Conservation (phyloP, 2,888 invertebrate species). For the Cerastis rubricosa region DNA sequence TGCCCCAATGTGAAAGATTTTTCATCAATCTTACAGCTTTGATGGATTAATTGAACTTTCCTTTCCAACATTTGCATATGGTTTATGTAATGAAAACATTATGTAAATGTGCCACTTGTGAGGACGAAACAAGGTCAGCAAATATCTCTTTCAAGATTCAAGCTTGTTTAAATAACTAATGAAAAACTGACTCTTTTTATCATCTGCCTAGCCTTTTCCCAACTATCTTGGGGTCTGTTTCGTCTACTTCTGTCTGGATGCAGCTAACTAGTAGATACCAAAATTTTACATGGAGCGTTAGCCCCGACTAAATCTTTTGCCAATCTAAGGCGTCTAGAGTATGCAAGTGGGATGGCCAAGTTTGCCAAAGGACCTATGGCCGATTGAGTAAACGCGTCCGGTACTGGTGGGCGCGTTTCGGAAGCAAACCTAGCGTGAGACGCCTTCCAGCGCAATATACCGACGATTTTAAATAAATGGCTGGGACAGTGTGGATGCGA, state of each 20-base stretch:
- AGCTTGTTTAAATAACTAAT: not conserved
- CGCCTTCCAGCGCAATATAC: not conserved
- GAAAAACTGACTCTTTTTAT: not conserved
- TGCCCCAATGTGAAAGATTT: no score
- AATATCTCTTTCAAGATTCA: not conserved
- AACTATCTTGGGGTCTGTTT: not conserved
- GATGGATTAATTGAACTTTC: no score
- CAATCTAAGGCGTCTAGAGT: not conserved
- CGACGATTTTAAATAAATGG: not conserved
- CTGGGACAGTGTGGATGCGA: not conserved
- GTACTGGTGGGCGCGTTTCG: not conserved
- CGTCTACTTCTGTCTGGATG: not conserved
- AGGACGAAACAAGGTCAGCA: not conserved
- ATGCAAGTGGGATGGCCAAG: not conserved
- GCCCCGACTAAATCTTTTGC: not conserved
- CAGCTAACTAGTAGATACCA: not conserved
- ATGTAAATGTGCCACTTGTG: not conserved
- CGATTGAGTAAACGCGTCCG: not conserved
- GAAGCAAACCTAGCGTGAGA: not conserved
- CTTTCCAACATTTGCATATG: constrained; percentile 33
- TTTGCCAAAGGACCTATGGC: not conserved
- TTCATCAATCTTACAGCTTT: no score
- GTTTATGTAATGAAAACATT: constrained; percentile 15
- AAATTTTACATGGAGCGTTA: not conserved
- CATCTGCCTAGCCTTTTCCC: not conserved